Evolutionary conservation across 2,797 vertebrate genomes (phyloP).

Genomic region (Iguana delicatissima): DNA sequence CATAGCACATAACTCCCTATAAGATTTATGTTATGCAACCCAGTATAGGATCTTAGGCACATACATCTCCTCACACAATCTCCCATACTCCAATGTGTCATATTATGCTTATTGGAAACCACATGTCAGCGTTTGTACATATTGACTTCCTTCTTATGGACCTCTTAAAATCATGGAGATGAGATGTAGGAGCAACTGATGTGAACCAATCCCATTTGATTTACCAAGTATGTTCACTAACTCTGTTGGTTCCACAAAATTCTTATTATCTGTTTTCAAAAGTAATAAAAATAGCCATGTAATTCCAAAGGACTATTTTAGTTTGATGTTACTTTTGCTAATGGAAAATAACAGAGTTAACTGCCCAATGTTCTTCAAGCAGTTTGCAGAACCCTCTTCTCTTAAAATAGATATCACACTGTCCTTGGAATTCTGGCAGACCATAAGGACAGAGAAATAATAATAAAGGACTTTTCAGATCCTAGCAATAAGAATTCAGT

Average conservation of each 20-base stretch:
- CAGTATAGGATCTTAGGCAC: background rate
- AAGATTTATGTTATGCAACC: too few species aligned
- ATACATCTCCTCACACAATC: too few species aligned
- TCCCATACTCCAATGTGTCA: background rate
- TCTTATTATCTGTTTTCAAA: background rate
- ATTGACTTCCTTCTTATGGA: background rate
- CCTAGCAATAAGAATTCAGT: constrained; percentile 1
- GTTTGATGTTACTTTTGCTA: background rate
- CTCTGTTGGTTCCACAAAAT: background rate
- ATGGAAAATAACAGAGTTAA: background rate
- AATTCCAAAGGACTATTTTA: background rate
- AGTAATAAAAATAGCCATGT: background rate
- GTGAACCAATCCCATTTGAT: background rate
- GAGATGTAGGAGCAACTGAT: too few species aligned
- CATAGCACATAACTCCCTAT: background rate
- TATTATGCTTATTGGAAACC: background rate
- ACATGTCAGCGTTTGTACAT: background rate
- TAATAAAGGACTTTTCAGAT: constrained; percentile 2
- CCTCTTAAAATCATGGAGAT: background rate
- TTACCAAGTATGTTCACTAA: background rate
- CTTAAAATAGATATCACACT: background rate
- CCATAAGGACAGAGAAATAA: background rate
- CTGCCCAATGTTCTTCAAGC: background rate
- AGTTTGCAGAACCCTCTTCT: background rate
- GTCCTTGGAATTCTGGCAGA: background rate